Evolutionary conservation across 2,888 invertebrate genomes (phyloP).

Genomic region (Coronaproctus castanopsis): DNA sequence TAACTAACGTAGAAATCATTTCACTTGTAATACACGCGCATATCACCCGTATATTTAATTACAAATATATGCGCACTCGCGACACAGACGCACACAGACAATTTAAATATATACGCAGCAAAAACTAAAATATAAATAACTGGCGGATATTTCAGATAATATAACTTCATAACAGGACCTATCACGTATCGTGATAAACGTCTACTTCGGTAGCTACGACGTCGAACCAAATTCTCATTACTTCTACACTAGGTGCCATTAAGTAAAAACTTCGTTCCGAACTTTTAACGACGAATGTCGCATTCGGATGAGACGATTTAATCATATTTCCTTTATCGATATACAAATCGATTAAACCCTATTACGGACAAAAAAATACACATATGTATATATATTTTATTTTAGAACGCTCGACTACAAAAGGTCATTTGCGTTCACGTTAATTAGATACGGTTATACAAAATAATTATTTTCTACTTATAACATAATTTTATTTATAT

Average conservation of each 20-base stretch:
- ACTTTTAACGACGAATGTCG: constrained; percentile 89
- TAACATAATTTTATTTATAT: too few species aligned
- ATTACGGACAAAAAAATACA: constrained; percentile 19
- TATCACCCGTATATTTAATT: too few species aligned
- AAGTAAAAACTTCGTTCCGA: constrained; percentile 71
- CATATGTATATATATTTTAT: not conserved
- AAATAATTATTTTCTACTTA: not conserved
- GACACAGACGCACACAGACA: too few species aligned
- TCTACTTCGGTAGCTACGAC: constrained; percentile 83
- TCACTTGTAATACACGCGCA: too few species aligned
- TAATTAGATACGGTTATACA: too few species aligned
- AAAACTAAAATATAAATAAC: too few species aligned
- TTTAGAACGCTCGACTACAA: not conserved
- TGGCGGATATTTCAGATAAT: too few species aligned
- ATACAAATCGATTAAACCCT: constrained; percentile 93
- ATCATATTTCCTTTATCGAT: constrained; percentile 83
- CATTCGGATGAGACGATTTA: constrained; percentile 72
- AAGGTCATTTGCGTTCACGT: too few species aligned
- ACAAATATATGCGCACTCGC: too few species aligned
- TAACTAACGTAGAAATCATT: too few species aligned
- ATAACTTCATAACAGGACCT: too few species aligned
- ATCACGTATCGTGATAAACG: constrained; percentile 41
- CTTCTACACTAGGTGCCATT: constrained; percentile 82
- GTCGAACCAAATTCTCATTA: constrained; percentile 93
- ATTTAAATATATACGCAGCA: too few species aligned